phyloP scores from a whole-genome alignment of 2,888 invertebrate species.

The Mylabris sibirica region DNA sequence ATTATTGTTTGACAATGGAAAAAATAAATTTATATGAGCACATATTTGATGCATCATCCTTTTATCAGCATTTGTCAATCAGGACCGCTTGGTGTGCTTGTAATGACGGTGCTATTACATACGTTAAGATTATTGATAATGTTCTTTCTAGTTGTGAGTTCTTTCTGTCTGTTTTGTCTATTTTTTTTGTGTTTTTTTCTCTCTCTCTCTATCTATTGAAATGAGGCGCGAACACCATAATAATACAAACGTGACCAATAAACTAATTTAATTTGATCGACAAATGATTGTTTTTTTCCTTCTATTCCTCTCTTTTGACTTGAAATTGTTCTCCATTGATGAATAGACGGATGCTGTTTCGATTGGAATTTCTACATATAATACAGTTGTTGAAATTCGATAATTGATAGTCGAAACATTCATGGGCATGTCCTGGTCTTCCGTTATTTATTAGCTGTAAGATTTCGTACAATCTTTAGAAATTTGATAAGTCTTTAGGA shows the following conservation, averaged over 20 bases:
- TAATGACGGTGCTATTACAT: conserved; percentile 45
- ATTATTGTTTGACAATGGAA: neutral
- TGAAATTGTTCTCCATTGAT: neutral
- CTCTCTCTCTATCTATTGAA: neutral
- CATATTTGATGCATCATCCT: conserved; percentile 19
- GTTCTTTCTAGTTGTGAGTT: conserved; percentile 40
- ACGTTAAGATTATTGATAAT: conserved; percentile 43
- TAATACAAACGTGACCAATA: conserved; percentile 7
- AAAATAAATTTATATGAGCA: neutral
- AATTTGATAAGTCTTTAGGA: no score
- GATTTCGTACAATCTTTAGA: no score
- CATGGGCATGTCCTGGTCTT: no score
- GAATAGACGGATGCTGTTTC: neutral
- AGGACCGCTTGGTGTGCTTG: conserved; percentile 42
- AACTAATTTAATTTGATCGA: conserved; percentile 7
- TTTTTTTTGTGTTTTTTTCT: neutral
- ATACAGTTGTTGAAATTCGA: neutral
- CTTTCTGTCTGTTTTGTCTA: neutral
- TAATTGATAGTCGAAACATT: neutral
- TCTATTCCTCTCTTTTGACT: neutral
- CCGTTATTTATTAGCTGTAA: no score
- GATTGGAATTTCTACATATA: neutral
- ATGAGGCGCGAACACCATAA: conserved; percentile 1
- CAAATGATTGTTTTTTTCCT: neutral
- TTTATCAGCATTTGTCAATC: conserved; percentile 41